Evolutionary conservation across 2,113 vertebrate genomes (phyloP), one percentile per base, ranked within the genome.

Genomic region (Ceyx margarethae): DNA sequence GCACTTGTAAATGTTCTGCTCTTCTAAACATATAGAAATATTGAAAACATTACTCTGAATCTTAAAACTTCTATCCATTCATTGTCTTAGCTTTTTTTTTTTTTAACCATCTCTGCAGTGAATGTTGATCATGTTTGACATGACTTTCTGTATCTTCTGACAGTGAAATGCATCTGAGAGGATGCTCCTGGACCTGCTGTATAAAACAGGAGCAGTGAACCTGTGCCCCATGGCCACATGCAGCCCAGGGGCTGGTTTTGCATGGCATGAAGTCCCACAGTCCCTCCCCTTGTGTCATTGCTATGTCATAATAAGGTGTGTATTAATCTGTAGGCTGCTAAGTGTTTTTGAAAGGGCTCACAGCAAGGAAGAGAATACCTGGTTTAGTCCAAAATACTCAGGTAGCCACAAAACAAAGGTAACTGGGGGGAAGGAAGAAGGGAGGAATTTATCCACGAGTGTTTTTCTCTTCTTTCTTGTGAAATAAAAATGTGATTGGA

Each of bases 201-300:
- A 9, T 46, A 26, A 85, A 85, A 46, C 3, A 66, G 29, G 53
- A 56, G 4, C 37, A 45, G 42, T 33, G 72, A 79, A 77, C 42
- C 29, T 76, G 61, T 90, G 56, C 12, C 45, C 23, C 0, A 0
- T 54, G 43, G 69, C 53, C 45, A 13, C 66, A 74, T 53, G n/a
- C 66, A 87, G 28, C 37, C 53, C 5, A 2, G 0, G 4, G 51
- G 50, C 87, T 92, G 43, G 76, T 91, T 76, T 33, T 45, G 28
- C 4, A 0, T 72, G 45, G 19, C 15, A 4, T 8, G 20, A 60
- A 35, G 54, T 87, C 58, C 62, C 18, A 10, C 0, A 0, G 18
- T 85, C 79, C 53, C 40, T 81, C 29, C 57, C 17, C 11, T 87
- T 17, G 1, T 74, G n/a, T 65, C 65, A 53, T 65, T 73, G 37